Conservation (phyloP, 2,888 invertebrate species). For the Patella depressa region DNA sequence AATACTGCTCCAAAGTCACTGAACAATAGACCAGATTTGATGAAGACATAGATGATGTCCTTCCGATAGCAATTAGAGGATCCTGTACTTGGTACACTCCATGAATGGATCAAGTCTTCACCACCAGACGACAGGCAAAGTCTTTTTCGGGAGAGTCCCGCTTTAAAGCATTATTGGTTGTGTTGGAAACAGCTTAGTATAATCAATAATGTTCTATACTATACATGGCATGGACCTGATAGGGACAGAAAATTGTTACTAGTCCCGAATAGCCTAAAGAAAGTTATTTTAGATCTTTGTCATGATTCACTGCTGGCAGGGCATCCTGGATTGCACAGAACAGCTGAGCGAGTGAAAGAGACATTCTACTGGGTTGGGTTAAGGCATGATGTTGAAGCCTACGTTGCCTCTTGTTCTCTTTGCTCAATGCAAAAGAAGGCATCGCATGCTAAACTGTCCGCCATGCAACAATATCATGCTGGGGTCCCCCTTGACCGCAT, state of each 20-base stretch:
- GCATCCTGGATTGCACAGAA: not conserved
- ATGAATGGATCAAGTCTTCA: not conserved
- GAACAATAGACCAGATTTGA: not conserved
- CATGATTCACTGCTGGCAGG: not conserved
- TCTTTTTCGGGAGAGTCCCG: not conserved
- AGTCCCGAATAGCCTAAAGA: conserved; percentile 2
- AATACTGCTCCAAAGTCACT: not conserved
- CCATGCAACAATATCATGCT: not conserved
- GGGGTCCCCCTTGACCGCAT: not conserved
- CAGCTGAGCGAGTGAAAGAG: not conserved
- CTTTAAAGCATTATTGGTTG: conserved; percentile 6
- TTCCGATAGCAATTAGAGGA: not conserved
- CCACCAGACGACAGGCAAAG: not conserved
- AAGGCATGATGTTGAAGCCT: not conserved
- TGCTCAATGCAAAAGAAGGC: not conserved
- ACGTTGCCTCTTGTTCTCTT: not conserved
- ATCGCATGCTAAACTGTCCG: not conserved
- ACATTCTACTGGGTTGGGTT: not conserved
- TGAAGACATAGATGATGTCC: conserved; percentile 8
- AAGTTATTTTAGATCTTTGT: not conserved
- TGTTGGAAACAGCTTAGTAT: not conserved
- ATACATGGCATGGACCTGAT: not conserved
- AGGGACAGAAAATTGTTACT: not conserved
- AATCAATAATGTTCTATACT: not conserved
- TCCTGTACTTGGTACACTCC: not conserved